Evolutionary conservation across 2,797 vertebrate species (phyloP).

Genomic region (Erpetoichthys calabaricus): DNA sequence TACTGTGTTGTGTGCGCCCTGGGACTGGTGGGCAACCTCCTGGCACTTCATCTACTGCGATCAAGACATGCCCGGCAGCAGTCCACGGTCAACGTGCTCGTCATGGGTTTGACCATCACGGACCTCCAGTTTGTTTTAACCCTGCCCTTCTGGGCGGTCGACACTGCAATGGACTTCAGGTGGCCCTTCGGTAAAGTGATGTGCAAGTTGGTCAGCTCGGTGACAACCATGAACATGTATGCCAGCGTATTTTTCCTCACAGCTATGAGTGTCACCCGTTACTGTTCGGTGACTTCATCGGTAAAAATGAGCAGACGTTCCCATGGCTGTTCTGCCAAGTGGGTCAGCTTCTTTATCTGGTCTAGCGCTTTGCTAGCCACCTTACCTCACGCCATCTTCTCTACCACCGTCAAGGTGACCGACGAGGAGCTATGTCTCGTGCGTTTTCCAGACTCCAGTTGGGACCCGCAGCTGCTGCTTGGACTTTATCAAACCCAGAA

Average conservation of each 20-base stretch:
- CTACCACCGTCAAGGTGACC: constrained; percentile 51
- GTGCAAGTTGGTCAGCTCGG: constrained; percentile 55
- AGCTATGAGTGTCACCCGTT: constrained; percentile 51
- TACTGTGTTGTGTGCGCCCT: constrained; percentile 56
- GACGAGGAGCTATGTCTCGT: constrained; percentile 52
- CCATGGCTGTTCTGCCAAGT: constrained; percentile 37
- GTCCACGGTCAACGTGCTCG: constrained; percentile 46
- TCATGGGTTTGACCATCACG: constrained; percentile 49
- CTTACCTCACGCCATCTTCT: constrained; percentile 51
- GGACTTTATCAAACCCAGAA: constrained; percentile 55
- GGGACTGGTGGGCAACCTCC: constrained; percentile 55
- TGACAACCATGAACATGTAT: constrained; percentile 58
- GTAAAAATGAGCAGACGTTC: constrained; percentile 42
- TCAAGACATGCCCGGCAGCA: constrained; percentile 37
- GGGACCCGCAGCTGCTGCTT: constrained; percentile 54
- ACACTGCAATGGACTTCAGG: constrained; percentile 50
- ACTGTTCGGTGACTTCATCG: constrained; percentile 43
- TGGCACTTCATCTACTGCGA: constrained; percentile 52
- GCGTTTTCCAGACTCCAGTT: constrained; percentile 46
- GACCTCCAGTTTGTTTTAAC: constrained; percentile 56
- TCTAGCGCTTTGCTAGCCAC: constrained; percentile 42
- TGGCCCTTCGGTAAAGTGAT: constrained; percentile 52
- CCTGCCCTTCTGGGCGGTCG: constrained; percentile 53
- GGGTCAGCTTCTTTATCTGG: constrained; percentile 51
- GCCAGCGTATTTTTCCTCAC: constrained; percentile 59